Base-by-base conservation (phyloP, 2,797 vertebrate genomes). In the Toxotes lorentzi region DNA sequence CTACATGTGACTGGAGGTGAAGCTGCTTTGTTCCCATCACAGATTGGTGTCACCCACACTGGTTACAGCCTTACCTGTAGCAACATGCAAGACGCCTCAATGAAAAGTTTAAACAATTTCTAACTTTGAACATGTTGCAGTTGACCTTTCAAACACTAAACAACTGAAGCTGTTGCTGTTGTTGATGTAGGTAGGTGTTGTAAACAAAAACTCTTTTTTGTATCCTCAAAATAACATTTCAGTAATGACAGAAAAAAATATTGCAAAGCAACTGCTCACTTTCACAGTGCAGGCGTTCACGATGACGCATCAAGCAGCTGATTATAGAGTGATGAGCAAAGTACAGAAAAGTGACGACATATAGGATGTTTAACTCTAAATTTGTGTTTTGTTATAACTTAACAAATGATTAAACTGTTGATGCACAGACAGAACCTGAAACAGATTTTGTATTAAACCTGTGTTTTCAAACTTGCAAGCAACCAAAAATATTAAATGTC, bases 11-110 rank as follows among this genome's bases (percentile, higher is more conserved):
- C 19, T 51, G 27, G 61, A 64, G 35, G 32, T 40, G 48, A 56
- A 23, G 38, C 30, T 56, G 81, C 34, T 73, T 60, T 4, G 62
- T 35, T 81, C 67, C 53, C 73, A 69, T 72, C 24, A 57, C 27
- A 30, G 38, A 21, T 23, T 7, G 40, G 40, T 54, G 45, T 68
- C 43, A 40, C 70, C 66, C 54, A 65, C 38, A 23, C 0, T 0
- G 43, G 32, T 24, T 0, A 0, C 58, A 48, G 76, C 40, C 48
- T 79, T 60, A 77, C 60, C 60, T 78, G 4, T 65, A 32, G 65
- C 38, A 54, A 77, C 73, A 41, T 1, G 9, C 12, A 30, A 30
- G 27, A 30, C 27, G 27, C 27, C 27, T 12, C 30, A 10, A 70
- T 23, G 56, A 41, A 53, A 81, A 63, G 51, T 76, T 53, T 2